Percentiles rank a stretch among this genome's conserved stretches.
phyloP scores from a whole-genome alignment of 2,888 invertebrate genomes.

The Thymelicus sylvestris region DNA sequence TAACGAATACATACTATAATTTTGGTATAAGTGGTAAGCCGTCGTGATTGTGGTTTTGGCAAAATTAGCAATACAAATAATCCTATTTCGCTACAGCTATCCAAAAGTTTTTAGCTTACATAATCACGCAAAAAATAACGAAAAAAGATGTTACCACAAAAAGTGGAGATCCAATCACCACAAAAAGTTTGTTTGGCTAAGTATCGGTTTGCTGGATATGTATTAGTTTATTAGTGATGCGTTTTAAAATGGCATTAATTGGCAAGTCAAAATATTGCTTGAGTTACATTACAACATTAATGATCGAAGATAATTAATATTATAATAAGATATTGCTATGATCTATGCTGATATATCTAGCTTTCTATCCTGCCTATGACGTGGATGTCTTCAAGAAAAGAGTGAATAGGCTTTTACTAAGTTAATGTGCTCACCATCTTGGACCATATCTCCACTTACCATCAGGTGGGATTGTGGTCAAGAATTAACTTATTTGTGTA shows the following conservation, averaged over 20 bases:
- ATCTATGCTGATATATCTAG: too few relatives aligned
- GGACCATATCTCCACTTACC: too few relatives aligned
- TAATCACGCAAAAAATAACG: slow-evolving; percentile 9
- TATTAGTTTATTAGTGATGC: slow-evolving; percentile 42
- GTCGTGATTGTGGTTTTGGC: neutral
- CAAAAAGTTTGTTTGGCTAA: slow-evolving; percentile 28
- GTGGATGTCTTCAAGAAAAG: too few relatives aligned
- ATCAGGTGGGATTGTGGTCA: too few relatives aligned
- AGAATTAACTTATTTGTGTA: too few relatives aligned
- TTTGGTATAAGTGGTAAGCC: neutral
- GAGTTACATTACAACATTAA: slow-evolving; percentile 28
- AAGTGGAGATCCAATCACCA: slow-evolving; percentile 17
- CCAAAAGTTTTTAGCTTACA: slow-evolving; percentile 1
- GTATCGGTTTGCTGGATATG: slow-evolving; percentile 29
- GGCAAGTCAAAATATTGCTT: slow-evolving; percentile 42
- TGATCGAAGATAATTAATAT: slow-evolving; percentile 41
- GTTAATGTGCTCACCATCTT: too few relatives aligned
- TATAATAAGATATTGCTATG: too few relatives aligned
- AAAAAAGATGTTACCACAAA: slow-evolving; percentile 28
- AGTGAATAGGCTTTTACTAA: too few relatives aligned
- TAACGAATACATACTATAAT: neutral
- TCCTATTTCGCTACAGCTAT: slow-evolving; percentile 8
- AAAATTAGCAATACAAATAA: slow-evolving; percentile 7
- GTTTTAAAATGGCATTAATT: slow-evolving; percentile 43
- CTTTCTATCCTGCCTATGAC: too few relatives aligned